phyloP scores from a whole-genome alignment of 2,888 invertebrate species.

The Ceraclea dissimilis region DNA sequence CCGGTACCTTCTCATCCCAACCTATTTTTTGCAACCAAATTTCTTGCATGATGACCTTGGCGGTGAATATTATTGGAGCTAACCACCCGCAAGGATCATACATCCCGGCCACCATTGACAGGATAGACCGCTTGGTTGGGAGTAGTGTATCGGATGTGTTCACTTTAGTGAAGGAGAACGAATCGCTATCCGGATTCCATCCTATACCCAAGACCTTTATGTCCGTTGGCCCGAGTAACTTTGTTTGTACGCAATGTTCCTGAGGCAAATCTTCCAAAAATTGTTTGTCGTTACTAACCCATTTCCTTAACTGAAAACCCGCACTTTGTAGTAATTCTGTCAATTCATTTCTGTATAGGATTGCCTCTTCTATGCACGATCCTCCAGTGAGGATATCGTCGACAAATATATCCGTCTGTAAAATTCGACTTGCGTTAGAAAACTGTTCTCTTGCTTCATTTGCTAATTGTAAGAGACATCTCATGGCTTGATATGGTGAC shows the following conservation, averaged over 20 bases:
- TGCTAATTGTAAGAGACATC: background rate
- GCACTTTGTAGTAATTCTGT: background rate
- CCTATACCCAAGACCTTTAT: background rate
- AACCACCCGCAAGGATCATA: constrained; percentile 1
- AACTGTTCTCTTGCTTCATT: background rate
- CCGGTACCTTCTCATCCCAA: background rate
- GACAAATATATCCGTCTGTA: background rate
- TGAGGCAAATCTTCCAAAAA: background rate
- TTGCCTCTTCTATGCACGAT: background rate
- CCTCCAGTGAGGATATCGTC: background rate
- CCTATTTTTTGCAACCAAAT: background rate
- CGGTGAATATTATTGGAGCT: background rate
- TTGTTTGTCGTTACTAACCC: background rate
- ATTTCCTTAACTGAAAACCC: background rate
- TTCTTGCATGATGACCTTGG: background rate
- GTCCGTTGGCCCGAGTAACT: background rate
- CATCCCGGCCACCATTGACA: background rate
- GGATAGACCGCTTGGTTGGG: background rate
- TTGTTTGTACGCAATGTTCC: background rate
- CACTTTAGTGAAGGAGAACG: background rate
- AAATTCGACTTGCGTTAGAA: background rate
- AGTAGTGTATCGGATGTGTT: background rate
- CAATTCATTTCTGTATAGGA: background rate
- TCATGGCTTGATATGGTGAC: constrained; percentile 1
- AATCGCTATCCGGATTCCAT: background rate